Evolutionary conservation across 2,888 invertebrate genomes (phyloP), one percentile per base, ranked within the genome.

Genomic region (Dryococelus australis): DNA sequence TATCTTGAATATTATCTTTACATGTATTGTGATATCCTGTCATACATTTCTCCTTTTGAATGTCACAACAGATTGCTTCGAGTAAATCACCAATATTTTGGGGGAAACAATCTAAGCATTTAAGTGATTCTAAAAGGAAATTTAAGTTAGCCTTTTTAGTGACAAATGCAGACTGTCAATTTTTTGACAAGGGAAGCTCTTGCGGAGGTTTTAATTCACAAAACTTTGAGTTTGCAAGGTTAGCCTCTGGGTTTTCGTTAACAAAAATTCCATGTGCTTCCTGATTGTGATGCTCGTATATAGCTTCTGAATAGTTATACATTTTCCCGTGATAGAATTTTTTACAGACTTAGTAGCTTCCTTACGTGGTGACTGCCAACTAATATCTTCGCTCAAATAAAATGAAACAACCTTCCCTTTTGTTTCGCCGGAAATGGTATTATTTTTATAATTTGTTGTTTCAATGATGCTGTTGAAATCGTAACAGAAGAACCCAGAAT

Each of bases 71-170:
- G 47, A 43, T 84, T 47, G 47, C 47, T 84, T 43, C 47, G 8
- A 43, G 84, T 5, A 84, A 84, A 43, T 84, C 84, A 84, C 43
- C 6, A 35, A n/a, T 28, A n/a, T 84, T 84, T 10, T 27, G 84
- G 16, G 84, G 43, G 35, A 84, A 65, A 65, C 65, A 65, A 65
- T n/a, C n/a, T n/a, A n/a, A n/a, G n/a, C n/a, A n/a, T n/a, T n/a
- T n/a, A n/a, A n/a, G n/a, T n/a, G n/a, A 84, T 26, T 1, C 43
- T 84, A n/a, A 84, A 84, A 43, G 84, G 84, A 43, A 84, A 84
- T 84, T 47, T 47, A 47, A 47, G 28, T 43, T 84, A n/a, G 84
- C n/a, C 84, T 35, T 84, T 10, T 13, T 84, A 43, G 84, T 10
- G 43, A 84, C 43, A 65, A 16, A 84, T 84, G 43, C 43, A 84